phyloP scores from a whole-genome alignment of 2,113 vertebrate species.

The Macrotis lagotis region DNA sequence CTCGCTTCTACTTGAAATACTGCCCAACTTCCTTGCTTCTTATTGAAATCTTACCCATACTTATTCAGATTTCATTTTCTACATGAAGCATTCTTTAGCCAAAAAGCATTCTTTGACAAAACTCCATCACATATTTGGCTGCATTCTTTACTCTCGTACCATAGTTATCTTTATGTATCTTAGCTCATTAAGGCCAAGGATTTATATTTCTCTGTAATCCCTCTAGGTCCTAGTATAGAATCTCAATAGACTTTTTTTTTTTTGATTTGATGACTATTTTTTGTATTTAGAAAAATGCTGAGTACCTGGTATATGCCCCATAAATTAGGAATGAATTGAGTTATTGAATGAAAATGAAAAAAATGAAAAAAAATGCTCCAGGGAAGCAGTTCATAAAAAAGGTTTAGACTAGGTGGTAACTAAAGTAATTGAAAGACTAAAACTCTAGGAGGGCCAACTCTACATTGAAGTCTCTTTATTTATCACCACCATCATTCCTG shows the following conservation, averaged over 20 bases:
- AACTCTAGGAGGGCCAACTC: not conserved
- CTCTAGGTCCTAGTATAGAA: not conserved
- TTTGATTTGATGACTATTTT: not conserved
- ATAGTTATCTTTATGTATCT: not conserved
- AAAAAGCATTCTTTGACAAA: not conserved
- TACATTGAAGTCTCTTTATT: not conserved
- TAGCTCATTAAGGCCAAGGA: not conserved
- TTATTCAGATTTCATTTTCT: not conserved
- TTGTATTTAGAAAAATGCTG: not conserved
- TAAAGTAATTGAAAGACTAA: not conserved
- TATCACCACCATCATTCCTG: not conserved
- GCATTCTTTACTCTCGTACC: not conserved
- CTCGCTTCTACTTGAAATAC: not conserved
- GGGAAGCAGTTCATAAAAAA: not conserved
- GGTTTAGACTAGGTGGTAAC: not conserved
- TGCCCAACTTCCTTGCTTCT: not conserved
- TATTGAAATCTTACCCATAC: not conserved
- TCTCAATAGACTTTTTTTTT: not conserved
- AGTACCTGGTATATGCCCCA: not conserved
- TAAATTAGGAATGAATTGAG: not conserved
- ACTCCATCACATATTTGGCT: not conserved
- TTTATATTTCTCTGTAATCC: not conserved
- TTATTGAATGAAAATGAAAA: not conserved
- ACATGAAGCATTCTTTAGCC: not conserved
- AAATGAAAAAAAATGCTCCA: too few relatives aligned